These are phyloP conservation scores for Mycalesis mineus DNA, from an alignment of 2,888 invertebrate species.

Conservation along the genomic window DNA sequence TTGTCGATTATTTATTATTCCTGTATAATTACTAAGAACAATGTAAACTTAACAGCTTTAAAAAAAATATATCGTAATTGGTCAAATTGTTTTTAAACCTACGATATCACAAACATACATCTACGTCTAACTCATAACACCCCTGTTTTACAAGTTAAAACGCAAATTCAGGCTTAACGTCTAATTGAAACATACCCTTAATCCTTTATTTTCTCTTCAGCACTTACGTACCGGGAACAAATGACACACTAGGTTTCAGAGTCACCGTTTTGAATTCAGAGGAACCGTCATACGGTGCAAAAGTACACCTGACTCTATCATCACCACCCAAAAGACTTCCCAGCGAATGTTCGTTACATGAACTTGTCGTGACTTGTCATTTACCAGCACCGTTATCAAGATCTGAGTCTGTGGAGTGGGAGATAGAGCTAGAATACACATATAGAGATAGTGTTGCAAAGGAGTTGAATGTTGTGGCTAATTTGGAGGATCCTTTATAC, in stretches of 20 bases:
- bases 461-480: conserved; percentile 42
- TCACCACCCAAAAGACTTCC: conserved; percentile 55
- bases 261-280: conserved; percentile 52
- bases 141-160: no score
- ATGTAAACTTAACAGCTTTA: no score
- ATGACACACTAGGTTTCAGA: conserved; percentile 48
- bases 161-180: no score
- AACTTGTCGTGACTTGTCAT: conserved; percentile 48
- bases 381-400: conserved; percentile 56
- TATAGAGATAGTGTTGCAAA: conserved; percentile 38
- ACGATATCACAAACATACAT: no score
- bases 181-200: no score
- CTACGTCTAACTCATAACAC: no score
- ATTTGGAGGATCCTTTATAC: conserved; percentile 48
- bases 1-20: no score
- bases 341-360: conserved; percentile 49
- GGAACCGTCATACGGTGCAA: conserved; percentile 66
- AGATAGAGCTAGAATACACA: conserved; percentile 60
- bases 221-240: conserved; percentile 55
- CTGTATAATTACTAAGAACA: no score
- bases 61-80: no score
- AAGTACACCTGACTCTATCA: conserved; percentile 50
- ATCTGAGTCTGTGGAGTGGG: conserved; percentile 46
- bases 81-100: no score
- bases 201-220: conserved; percentile 43